Evolutionary conservation across 2,113 vertebrate genomes (phyloP), one percentile per base, ranked within the genome.

Genomic region (Aythya baeri): DNA sequence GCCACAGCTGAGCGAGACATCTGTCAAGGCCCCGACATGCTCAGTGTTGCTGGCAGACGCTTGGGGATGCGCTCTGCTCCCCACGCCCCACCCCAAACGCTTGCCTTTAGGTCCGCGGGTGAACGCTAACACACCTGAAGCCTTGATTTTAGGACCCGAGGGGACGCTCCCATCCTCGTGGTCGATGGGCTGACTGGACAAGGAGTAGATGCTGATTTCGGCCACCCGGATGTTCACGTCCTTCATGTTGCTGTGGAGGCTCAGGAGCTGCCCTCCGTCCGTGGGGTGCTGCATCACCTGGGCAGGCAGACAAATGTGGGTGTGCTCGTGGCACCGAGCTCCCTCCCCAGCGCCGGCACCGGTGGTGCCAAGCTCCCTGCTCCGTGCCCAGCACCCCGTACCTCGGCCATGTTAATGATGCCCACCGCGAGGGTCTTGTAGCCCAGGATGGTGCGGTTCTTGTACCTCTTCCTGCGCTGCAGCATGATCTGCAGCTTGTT

Each of bases 231-330:
- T 98, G 46, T 98, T 98, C 70, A 98, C 93, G 10, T 99, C 99
- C 93, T 99, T 99, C 97, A 99, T 98, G 97, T 98, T 98, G 97
- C 99, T 99, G 97, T 98, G 99, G 36, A 99, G 98, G 89, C 98
- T 97, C 38, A 99, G 98, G 31, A 99, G 98, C 94, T 99, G 99
- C n/a, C 99, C 98, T 0, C 99, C 99, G 38, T 99, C 99, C 0
- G 99, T 98, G 0, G 99, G 99, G 91, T 99, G 99, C 97, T 99
- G 99, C 99, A 99, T 98, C 95, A 99, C 99, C 99, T 99, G 97
- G 8, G 54, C 38, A 92, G 82, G 38, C 36, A 92, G 61, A 34
- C 49, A 91, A 49, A 36, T 3, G 43, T 1, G 88, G 61, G 43
- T 67, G 93, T 77, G 29, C 12, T 44, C 44, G 13, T 7, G 79